phyloP scores from a whole-genome alignment of 2,888 invertebrate species.

The Dastarcus helophoroides region DNA sequence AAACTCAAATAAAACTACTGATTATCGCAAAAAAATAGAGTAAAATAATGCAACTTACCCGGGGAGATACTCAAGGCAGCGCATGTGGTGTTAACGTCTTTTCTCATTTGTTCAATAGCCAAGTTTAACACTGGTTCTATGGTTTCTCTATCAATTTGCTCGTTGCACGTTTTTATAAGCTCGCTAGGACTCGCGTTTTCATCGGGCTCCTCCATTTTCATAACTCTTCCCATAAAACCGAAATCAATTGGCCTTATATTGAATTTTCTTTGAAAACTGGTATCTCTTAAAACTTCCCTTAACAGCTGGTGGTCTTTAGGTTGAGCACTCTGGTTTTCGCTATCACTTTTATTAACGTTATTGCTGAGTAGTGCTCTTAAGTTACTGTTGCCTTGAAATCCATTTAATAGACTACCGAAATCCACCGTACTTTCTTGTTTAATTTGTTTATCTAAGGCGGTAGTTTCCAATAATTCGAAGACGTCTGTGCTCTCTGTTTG shows the following conservation, averaged over 20 bases:
- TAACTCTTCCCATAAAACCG: constrained; percentile 40
- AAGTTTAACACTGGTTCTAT: constrained; percentile 74
- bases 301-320: constrained; percentile 63
- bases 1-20: no score
- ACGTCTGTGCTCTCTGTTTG: constrained; percentile 24
- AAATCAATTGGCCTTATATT: constrained; percentile 70
- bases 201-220: constrained; percentile 55
- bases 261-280: constrained; percentile 72
- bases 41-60: constrained; percentile 61
- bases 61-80: constrained; percentile 76
- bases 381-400: constrained; percentile 34
- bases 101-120: constrained; percentile 76
- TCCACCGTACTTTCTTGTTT: constrained; percentile 52
- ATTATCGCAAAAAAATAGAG: no score
- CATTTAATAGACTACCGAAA: constrained; percentile 48
- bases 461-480: constrained; percentile 25
- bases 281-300: constrained; percentile 71
- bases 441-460: constrained; percentile 28
- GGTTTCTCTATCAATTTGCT: constrained; percentile 55
- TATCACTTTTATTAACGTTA: constrained; percentile 13
- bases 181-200: constrained; percentile 31
- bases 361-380: constrained; percentile 24
- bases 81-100: constrained; percentile 78
- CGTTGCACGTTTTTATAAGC: constrained; percentile 35
- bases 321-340: constrained; percentile 20